These are phyloP conservation scores for Drosophila mauritiana DNA, from an alignment of 1,140 invertebrate genomes.

Conservation along the genomic window DNA sequence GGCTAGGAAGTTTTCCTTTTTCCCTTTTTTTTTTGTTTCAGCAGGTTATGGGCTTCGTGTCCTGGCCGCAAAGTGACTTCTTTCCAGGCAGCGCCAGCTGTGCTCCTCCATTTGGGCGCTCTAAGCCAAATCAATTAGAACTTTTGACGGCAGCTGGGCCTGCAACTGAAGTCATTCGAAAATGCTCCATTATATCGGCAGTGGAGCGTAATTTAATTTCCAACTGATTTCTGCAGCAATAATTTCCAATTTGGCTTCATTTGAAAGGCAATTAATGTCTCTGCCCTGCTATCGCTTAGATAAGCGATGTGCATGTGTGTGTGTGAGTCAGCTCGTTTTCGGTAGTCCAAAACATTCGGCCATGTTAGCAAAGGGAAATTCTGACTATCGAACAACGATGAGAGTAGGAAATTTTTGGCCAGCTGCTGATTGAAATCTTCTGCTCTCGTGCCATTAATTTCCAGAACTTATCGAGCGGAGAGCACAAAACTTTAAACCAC, in stretches of 20 bases:
- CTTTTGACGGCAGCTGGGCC: slow-evolving; percentile 68
- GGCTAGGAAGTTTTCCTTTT: slow-evolving; percentile 31
- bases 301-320: slow-evolving; percentile 20
- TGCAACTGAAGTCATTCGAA: slow-evolving; percentile 30
- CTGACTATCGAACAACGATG: slow-evolving; percentile 12
- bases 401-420: slow-evolving; percentile 10
- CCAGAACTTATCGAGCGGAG: slow-evolving; percentile 6
- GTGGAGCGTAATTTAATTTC: slow-evolving; percentile 72
- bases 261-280: slow-evolving; percentile 74
- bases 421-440: slow-evolving; percentile 16
- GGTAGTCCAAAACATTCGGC: slow-evolving; percentile 18
- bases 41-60: slow-evolving; percentile 49
- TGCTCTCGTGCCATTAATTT: slow-evolving; percentile 8
- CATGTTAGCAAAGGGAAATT: slow-evolving; percentile 6
- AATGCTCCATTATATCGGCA: slow-evolving; percentile 1
- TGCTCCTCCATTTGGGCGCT: slow-evolving; percentile 24
- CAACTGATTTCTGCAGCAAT: slow-evolving; percentile 68
- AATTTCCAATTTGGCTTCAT: slow-evolving; percentile 69
- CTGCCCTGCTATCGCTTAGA: slow-evolving; percentile 59
- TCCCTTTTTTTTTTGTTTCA: neutral
- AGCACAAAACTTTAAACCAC: slow-evolving; percentile 35
- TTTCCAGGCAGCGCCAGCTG: slow-evolving; percentile 39
- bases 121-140: slow-evolving; percentile 80
- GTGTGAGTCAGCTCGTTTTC: neutral
- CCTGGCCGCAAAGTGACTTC: slow-evolving; percentile 43